Base-by-base conservation (phyloP, 2,888 invertebrate genomes). In the Sepiola atlantica region DNA sequence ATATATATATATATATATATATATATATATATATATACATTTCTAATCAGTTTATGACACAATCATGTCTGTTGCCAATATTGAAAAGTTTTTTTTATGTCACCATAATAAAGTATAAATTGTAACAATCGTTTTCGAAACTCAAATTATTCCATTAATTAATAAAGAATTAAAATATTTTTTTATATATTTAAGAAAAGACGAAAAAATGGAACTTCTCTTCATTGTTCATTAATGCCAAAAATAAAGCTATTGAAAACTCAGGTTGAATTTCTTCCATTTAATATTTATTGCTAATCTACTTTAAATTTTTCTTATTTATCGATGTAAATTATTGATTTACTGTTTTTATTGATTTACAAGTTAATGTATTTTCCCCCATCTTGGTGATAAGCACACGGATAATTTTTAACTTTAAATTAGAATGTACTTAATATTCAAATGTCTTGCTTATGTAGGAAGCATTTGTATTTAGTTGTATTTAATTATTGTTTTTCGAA, bases 371-470 rank as follows among this genome's bases (percentile, higher is more conserved):
- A n/a, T 77, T 77, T 77, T n/a, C n/a, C 77, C 77, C 2, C 32
- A n/a, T 16, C 32, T n/a, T n/a, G n/a, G n/a, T 77, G n/a, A n/a
- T n/a, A 77, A 77, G 16, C 16, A 32, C n/a, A 77, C 10, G 28
- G n/a, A 77, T n/a, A 77, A 77, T n/a, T 77, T 77, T 77, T n/a
- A 77, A 77, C n/a, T 77, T n/a, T 77, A 77, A 77, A 77, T 61
- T 21, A 21, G 24, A n/a, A 77, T 77, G n/a, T 1, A 32, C n/a
- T 6, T 32, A 32, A n/a, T n/a, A 16, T 16, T n/a, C 3, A n/a
- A n/a, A 77, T n/a, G n/a, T n/a, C 3, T n/a, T 77, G 14, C 14
- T 77, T n/a, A 16, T 32, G 32, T 77, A 16, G n/a, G 32, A 77
- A 32, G n/a, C 32, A 77, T 16, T 77, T 45, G 8, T 45, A 45